Conservation (phyloP, 2,113 vertebrate genomes). For the Amblyopsis rosae region DNA sequence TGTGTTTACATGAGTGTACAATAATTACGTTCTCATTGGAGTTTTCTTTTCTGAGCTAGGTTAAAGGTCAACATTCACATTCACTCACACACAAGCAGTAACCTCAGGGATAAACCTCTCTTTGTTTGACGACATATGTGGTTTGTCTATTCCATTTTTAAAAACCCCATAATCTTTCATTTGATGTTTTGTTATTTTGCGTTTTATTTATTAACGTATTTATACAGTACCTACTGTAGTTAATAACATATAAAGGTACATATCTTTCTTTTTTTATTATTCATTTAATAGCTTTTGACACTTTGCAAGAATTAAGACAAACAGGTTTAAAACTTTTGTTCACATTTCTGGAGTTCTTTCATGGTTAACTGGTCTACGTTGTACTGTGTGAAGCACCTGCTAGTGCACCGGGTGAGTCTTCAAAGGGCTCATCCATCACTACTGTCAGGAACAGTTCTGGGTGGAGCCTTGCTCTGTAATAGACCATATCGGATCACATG, state of each 20-base stretch:
- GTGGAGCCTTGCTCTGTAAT: conserved; percentile 50
- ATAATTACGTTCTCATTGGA: conserved; percentile 12
- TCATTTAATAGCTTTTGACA: conserved; percentile 44
- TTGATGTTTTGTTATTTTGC: conserved; percentile 44
- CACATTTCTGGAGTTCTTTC: neutral
- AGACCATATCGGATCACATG: conserved; percentile 38
- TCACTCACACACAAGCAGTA: conserved; percentile 50
- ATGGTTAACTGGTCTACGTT: conserved; percentile 21
- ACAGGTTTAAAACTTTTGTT: neutral
- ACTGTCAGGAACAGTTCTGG: conserved; percentile 38
- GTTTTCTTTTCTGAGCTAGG: conserved; percentile 30
- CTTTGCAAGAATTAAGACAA: neutral
- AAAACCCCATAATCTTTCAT: conserved; percentile 54
- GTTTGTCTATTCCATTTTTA: conserved; percentile 61
- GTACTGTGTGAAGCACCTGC: conserved; percentile 5
- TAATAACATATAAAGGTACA: conserved; percentile 16
- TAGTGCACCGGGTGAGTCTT: conserved; percentile 32
- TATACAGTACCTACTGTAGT: conserved; percentile 31
- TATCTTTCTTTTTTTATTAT: conserved; percentile 47
- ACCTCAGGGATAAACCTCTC: conserved; percentile 62
- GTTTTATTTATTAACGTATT: too few species aligned
- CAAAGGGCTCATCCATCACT: conserved; percentile 39
- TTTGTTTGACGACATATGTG: conserved; percentile 60
- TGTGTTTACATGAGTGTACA: conserved; percentile 7
- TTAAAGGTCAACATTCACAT: conserved; percentile 38